Base-by-base conservation (phyloP, 2,888 invertebrate species). In the Toxonevra muliebris region DNA sequence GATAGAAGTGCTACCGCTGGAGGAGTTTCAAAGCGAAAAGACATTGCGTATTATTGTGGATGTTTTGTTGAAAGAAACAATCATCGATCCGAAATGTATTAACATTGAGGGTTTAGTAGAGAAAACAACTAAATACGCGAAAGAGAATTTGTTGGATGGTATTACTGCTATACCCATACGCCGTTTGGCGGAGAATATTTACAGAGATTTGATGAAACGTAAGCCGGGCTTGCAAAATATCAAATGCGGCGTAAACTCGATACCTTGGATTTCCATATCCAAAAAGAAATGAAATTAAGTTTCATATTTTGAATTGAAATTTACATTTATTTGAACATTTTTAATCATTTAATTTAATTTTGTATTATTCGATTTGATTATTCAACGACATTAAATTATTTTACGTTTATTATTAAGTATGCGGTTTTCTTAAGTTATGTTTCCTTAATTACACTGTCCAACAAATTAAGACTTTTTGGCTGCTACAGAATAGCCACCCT, bases 121-220 rank as follows among this genome's bases (percentile, higher is more conserved):
- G 0, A 73, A 73, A 19, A 74, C 80, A 1, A 50, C 76, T 1
- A 65, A 75, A 1, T 79, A 82, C 74, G 83, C 83, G 1, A 74
- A 76, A 17, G 77, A 79, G 5, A 82, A 84, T 74, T 71, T 83
- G 19, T 72, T 84, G 0, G 84, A 84, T 69, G 77, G 77, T 1
- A 79, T 84, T 7, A 83, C 83, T 1, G 76, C 77, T 0, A 41
- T 79, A 43, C 81, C 83, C 1, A 65, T 83, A 13, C 78, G 82
- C 5, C 76, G 73, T 17, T 65, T 81, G 58, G 78, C 75, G 7
- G 73, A 67, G 8, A 76, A 69, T 42, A 71, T 83, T 17, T 75
- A 76, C 20, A 77, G 75, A 19, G 79, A 81, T 40, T 70, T 80
- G 40, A 42, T 75, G 1, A 73, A 75, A 57, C 76, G 76, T 1